Evolutionary conservation across 1,140 invertebrate genomes (phyloP).

Genomic region (Leptonema lineaticorne): DNA sequence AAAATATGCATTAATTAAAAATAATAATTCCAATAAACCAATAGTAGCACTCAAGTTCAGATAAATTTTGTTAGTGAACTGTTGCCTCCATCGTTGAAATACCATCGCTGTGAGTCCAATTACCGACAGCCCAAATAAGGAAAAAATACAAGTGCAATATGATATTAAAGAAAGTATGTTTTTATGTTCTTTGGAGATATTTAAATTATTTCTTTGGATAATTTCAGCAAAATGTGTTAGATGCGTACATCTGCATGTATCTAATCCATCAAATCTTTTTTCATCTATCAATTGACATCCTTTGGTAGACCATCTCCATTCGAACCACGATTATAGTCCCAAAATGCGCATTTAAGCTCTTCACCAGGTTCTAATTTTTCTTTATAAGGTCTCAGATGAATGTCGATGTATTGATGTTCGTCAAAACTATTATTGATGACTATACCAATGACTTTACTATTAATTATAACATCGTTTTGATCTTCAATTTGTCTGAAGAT

Average conservation of each 20-base stretch:
- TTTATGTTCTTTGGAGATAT: conserved; percentile 46
- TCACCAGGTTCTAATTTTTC: too few relatives aligned
- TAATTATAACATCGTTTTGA: background rate
- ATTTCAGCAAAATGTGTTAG: conserved; percentile 55
- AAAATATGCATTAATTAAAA: conserved; percentile 48
- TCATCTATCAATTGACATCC: conserved; percentile 43
- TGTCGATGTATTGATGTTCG: background rate
- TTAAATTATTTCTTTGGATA: conserved; percentile 43
- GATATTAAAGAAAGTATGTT: conserved; percentile 47
- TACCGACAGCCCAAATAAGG: conserved; percentile 48
- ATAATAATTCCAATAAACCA: conserved; percentile 46
- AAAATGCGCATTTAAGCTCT: conserved; percentile 45
- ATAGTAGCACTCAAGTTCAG: conserved; percentile 51
- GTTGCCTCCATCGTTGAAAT: conserved; percentile 52
- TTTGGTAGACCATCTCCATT: conserved; percentile 47
- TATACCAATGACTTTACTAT: background rate
- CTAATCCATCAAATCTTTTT: conserved; percentile 42
- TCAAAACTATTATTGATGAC: background rate
- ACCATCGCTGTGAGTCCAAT: conserved; percentile 49
- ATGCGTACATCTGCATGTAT: conserved; percentile 52
- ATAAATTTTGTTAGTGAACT: conserved; percentile 55
- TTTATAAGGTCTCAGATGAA: conserved; percentile 15
- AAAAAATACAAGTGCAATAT: conserved; percentile 50
- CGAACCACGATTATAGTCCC: conserved; percentile 50
- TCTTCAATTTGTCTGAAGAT: background rate